Evolutionary conservation across 2,797 vertebrate genomes (phyloP), one percentile per base, ranked within the genome.

Genomic region (Bovichtus diacanthus): DNA sequence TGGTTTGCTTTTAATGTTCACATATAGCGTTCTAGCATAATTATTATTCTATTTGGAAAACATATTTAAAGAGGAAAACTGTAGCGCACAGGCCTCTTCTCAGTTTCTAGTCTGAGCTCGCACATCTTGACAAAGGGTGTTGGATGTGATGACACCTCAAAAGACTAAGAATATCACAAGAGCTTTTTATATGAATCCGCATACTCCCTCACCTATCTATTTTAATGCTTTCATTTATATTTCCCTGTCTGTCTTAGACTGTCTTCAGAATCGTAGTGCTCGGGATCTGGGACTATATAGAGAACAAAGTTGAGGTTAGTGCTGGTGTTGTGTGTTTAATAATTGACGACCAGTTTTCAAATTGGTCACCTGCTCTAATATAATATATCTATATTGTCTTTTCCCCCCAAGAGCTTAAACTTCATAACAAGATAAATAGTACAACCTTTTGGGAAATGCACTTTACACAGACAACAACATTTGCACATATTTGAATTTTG

Each of bases 241-340:
- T 50, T 80, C 47, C 60, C 72, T 75, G 36, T 85, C 60, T 86
- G 27, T 72, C 31, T 89, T 90, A 99, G 98, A 99, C 98, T 73
- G 86, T 99, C 83, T 95, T 99, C 90, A 96, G 98, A 90, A 99
- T 99, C 73, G 95, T 99, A 76, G 97, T 99, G 68, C 97, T 99
- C 41, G 98, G 98, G 65, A 97, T 99, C 93, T 99, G 98, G 98
- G 98, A 99, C 94, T 99, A 99, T 92, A 99, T 99, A 68, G 98
- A 99, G 93, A 99, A 99, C 95, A 99, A 99, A 95, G 96, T 99
- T 80, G 98, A 99, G 97, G 98, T 99, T 90, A 91, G 85, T 88
- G 65, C 50, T 76, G 6, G 21, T 73, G 23, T 76, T 61, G 50
- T 63, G 5, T 49, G 13, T 60, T 63, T 38, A 25, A 16, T 23